A percentile compares a stretch with the other conserved stretches of the same genome.
These are phyloP conservation scores for Pycnonotus jocosus DNA, from an alignment of 2,113 vertebrate genomes.

Conservation along the genomic window DNA sequence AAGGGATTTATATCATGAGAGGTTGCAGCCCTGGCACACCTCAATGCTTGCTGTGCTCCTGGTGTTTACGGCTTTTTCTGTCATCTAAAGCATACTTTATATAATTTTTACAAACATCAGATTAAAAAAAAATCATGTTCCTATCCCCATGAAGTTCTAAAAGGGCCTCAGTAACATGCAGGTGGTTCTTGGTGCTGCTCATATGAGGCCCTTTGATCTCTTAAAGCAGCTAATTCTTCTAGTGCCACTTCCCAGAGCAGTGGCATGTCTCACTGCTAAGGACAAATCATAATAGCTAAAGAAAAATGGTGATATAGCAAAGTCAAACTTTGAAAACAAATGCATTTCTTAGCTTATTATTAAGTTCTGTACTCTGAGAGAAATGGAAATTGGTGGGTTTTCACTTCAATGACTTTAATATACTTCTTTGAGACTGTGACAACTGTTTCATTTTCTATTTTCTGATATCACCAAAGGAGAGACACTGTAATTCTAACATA, in stretches of 20 bases:
- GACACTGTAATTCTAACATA: neutral
- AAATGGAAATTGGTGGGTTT: neutral
- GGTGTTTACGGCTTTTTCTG: neutral
- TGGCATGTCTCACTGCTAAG: neutral
- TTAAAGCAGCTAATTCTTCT: neutral
- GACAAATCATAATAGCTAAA: neutral
- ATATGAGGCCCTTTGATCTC: neutral
- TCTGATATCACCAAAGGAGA: neutral
- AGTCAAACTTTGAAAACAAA: neutral
- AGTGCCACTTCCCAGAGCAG: neutral
- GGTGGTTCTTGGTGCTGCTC: neutral
- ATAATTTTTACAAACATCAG: neutral
- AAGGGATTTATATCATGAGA: neutral
- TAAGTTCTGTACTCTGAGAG: neutral
- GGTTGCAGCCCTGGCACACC: neutral
- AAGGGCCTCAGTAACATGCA: neutral
- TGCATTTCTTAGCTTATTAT: neutral
- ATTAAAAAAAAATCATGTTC: neutral
- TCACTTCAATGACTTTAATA: neutral
- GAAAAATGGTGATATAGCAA: neutral
- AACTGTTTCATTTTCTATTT: neutral
- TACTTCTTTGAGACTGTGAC: neutral
- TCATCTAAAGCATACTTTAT: neutral
- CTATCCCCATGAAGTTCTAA: neutral
- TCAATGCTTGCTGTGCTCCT: neutral